These are phyloP conservation scores for Microplitis demolitor DNA, from an alignment of 1,140 invertebrate genomes.

Conservation along the genomic window DNA sequence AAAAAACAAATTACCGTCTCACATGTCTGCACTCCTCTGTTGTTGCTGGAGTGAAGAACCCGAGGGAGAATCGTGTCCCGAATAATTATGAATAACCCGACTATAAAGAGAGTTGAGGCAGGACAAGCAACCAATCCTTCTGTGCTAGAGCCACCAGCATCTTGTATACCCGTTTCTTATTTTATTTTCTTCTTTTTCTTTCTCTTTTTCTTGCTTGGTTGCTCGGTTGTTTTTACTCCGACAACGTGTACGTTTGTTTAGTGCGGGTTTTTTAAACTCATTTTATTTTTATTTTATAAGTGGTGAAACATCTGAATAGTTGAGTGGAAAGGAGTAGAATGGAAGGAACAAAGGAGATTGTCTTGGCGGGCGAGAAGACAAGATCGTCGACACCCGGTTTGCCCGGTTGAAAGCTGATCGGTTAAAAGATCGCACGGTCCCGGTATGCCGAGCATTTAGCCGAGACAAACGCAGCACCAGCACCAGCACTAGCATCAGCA, in stretches of 20 bases:
- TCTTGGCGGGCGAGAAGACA: slow-evolving; percentile 18
- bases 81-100: neutral
- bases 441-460: slow-evolving; percentile 31
- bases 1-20: neutral
- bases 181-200: neutral
- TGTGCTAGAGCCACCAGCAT: no score
- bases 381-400: slow-evolving; percentile 23
- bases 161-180: neutral
- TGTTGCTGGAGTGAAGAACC: no score
- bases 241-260: no score
- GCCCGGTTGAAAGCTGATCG: slow-evolving; percentile 21
- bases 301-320: slow-evolving; percentile 9
- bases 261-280: no score
- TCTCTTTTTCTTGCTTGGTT: no score
- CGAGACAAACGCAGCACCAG: neutral
- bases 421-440: slow-evolving; percentile 28
- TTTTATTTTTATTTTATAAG: no score
- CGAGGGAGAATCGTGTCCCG: neutral
- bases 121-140: neutral
- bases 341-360: slow-evolving; percentile 22
- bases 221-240: no score
- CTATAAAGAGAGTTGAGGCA: neutral
- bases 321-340: slow-evolving; percentile 5
- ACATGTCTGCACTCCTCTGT: no score
- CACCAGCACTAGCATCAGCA: no score